phyloP scores from a whole-genome alignment of 53 echinoderm and acorn worm genomes.

The Echinometra lucunter region DNA sequence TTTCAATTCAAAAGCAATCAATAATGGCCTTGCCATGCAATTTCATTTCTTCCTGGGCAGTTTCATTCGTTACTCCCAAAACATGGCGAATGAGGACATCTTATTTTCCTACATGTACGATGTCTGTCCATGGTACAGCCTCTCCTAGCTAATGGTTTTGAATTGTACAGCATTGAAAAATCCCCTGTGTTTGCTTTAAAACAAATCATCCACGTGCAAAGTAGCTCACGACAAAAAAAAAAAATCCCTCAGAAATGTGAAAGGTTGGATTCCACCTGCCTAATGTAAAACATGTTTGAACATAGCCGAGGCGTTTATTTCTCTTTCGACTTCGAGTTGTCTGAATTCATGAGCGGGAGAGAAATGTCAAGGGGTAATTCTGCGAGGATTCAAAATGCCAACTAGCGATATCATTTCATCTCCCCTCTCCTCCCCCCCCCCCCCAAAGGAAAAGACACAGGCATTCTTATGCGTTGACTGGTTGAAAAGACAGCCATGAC shows the following conservation, averaged over 20 bases:
- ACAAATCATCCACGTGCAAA: neutral
- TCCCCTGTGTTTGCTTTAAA: neutral
- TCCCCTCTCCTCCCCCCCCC: neutral
- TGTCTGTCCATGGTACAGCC: neutral
- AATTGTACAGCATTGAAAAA: neutral
- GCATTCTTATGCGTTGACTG: neutral
- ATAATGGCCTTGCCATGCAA: slow-evolving; percentile 17
- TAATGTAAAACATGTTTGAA: neutral
- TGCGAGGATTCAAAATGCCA: neutral
- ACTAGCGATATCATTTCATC: neutral
- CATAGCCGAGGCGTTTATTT: neutral
- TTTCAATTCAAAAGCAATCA: slow-evolving; percentile 23
- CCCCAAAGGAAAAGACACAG: neutral
- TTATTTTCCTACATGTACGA: neutral
- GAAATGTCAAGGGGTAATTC: neutral
- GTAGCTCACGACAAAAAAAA: neutral
- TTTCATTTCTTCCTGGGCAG: slow-evolving; percentile 11
- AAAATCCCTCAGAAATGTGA: neutral
- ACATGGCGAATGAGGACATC: neutral
- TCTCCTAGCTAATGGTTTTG: neutral
- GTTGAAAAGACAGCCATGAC: neutral
- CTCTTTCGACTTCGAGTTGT: neutral
- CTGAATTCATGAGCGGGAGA: neutral
- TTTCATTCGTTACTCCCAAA: neutral
- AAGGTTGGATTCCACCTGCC: neutral